Conservation (phyloP, 1,140 invertebrate genomes). For the Dendrolimus punctatus region DNA sequence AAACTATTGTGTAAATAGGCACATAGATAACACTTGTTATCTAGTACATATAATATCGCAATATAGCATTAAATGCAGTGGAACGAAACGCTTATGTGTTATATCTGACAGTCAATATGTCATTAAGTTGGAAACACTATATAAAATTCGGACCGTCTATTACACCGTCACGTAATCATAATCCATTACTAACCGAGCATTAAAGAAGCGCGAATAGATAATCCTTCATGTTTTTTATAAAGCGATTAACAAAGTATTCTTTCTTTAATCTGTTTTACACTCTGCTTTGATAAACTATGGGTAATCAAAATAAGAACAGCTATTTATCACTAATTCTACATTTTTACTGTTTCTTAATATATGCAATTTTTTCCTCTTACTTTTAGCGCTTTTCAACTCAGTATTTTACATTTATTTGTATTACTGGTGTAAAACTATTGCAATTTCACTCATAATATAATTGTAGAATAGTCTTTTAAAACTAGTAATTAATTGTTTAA, state of each 20-base stretch:
- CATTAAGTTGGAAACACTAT: constrained; percentile 37
- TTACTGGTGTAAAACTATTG: too few species aligned
- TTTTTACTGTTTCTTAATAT: neutral
- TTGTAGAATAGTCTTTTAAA: too few species aligned
- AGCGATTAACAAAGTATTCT: constrained; percentile 7
- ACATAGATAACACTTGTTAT: too few species aligned
- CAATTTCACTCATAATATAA: too few species aligned
- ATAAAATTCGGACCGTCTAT: constrained; percentile 18
- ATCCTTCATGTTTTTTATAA: constrained; percentile 13
- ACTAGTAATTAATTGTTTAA: too few species aligned
- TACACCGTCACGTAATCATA: constrained; percentile 20
- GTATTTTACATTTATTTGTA: too few species aligned
- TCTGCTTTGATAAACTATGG: neutral
- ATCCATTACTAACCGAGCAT: constrained; percentile 2
- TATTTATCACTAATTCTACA: neutral
- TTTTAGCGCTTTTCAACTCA: too few species aligned
- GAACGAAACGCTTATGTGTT: constrained; percentile 15
- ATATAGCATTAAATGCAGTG: too few species aligned
- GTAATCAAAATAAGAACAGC: too few species aligned
- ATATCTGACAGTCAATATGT: constrained; percentile 48
- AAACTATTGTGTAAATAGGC: too few species aligned
- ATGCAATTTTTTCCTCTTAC: neutral
- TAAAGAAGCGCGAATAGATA: constrained; percentile 5
- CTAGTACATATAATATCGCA: too few species aligned
- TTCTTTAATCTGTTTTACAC: neutral